Conservation (phyloP, 2,113 vertebrate species). For the Malurus melanocephalus region DNA sequence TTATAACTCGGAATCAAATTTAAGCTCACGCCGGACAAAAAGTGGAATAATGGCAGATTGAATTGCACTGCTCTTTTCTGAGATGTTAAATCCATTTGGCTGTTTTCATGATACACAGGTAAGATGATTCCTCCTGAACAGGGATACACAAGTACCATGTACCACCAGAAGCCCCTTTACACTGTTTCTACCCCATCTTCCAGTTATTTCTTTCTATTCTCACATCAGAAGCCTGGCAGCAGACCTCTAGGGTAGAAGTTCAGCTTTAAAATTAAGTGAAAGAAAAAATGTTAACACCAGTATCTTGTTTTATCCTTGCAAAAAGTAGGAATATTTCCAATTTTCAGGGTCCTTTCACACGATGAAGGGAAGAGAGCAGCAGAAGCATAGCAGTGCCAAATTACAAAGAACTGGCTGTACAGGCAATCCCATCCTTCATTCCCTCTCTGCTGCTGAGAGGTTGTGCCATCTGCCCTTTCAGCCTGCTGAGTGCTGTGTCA, state of each 20-base stretch:
- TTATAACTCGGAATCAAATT: not conserved
- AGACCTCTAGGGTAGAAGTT: not conserved
- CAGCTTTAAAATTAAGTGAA: not conserved
- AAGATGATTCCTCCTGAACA: not conserved
- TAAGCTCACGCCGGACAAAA: not conserved
- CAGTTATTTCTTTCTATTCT: not conserved
- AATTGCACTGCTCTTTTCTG: not conserved
- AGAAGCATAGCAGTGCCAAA: not conserved
- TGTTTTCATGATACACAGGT: not conserved
- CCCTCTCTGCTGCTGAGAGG: not conserved
- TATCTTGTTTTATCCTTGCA: conserved; percentile 21
- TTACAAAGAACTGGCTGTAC: conserved; percentile 53
- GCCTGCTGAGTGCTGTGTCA: not conserved
- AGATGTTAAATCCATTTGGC: not conserved
- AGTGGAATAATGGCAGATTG: not conserved
- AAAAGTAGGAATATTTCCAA: conserved; percentile 19
- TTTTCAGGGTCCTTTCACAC: conserved; percentile 29
- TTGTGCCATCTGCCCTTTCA: conserved; percentile 33
- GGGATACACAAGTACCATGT: not conserved
- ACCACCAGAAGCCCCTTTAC: not conserved
- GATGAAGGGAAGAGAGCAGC: conserved; percentile 12
- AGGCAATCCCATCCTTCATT: not conserved
- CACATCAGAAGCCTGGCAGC: not conserved
- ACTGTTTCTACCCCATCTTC: not conserved
- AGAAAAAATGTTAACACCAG: not conserved